These are phyloP conservation scores for Hyaena hyaena DNA, from an alignment of 2,113 vertebrate species.

Conservation along the genomic window DNA sequence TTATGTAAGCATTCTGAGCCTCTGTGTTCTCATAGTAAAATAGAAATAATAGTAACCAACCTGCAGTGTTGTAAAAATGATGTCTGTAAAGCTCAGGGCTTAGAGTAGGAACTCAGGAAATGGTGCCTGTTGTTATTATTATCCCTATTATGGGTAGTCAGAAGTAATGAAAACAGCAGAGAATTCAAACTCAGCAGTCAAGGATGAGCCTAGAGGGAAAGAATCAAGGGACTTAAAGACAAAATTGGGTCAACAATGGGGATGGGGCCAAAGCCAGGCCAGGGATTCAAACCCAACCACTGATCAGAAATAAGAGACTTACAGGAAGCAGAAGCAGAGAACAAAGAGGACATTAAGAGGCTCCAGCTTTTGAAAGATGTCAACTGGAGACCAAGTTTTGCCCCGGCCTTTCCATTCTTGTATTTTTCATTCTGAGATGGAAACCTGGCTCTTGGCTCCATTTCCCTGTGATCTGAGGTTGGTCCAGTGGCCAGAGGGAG, in stretches of 20 bases:
- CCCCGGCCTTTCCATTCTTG: not conserved
- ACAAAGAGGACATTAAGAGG: not conserved
- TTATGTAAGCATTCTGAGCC: not conserved
- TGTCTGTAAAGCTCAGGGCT: not conserved
- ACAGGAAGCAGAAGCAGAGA: not conserved
- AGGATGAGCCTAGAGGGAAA: not conserved
- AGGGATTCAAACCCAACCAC: not conserved
- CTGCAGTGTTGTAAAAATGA: not conserved
- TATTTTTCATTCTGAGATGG: not conserved
- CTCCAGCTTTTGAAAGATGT: not conserved
- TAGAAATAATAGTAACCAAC: not conserved
- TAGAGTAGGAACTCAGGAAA: not conserved
- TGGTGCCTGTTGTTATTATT: not conserved
- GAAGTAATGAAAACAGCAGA: not conserved
- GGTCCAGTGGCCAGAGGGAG: not conserved
- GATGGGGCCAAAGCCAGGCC: not conserved
- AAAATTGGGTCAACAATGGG: not conserved
- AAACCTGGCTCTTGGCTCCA: not conserved
- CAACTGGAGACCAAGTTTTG: not conserved
- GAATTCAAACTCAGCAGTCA: not conserved
- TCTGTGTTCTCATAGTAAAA: not conserved
- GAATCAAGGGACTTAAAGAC: not conserved
- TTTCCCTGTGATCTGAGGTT: not conserved
- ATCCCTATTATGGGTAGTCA: rapidly evolving
- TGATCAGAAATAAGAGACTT: not conserved